Percentiles rank a stretch among this genome's conserved stretches.
These are phyloP conservation scores for Dryadula phaetusa DNA, from an alignment of 2,888 invertebrate species.

Conservation along the genomic window DNA sequence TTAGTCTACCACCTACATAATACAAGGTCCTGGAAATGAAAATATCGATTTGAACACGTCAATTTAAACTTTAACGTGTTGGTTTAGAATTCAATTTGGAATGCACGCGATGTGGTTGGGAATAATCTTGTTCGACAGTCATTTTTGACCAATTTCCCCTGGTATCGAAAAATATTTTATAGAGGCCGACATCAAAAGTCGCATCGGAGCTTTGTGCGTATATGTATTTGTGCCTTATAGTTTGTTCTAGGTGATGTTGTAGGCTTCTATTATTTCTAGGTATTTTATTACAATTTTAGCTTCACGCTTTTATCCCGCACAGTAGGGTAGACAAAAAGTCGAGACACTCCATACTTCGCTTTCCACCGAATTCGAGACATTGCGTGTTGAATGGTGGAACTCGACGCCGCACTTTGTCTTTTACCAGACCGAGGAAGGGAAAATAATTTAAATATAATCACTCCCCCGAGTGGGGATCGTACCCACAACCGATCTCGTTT, in stretches of 20 bases:
- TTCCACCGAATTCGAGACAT: no score
- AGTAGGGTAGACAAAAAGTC: no score
- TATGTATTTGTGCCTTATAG: conserved; percentile 38
- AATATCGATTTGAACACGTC: conserved; percentile 49
- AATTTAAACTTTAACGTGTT: conserved; percentile 55
- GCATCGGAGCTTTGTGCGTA: conserved; percentile 50
- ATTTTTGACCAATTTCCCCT: conserved; percentile 76
- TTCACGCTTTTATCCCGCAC: no score
- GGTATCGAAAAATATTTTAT: conserved; percentile 75
- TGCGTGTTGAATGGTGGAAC: no score
- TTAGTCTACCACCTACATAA: conserved; percentile 53
- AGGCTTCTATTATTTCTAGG: conserved; percentile 18
- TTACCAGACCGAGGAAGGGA: no score
- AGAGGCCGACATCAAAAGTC: conserved; percentile 59
- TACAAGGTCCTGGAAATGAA: conserved; percentile 55
- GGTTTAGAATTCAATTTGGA: conserved; percentile 51
- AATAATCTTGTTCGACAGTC: conserved; percentile 72
- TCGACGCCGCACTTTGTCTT: no score
- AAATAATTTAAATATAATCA: no score
- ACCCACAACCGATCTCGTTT: no score
- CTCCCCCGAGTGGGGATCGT: no score
- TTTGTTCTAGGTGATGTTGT: conserved; percentile 39
- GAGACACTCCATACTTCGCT: no score
- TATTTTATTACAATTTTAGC: no score
- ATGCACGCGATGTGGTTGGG: conserved; percentile 48